phyloP scores from a whole-genome alignment of 2,797 vertebrate genomes.

The Phaenicophaeus curvirostris region DNA sequence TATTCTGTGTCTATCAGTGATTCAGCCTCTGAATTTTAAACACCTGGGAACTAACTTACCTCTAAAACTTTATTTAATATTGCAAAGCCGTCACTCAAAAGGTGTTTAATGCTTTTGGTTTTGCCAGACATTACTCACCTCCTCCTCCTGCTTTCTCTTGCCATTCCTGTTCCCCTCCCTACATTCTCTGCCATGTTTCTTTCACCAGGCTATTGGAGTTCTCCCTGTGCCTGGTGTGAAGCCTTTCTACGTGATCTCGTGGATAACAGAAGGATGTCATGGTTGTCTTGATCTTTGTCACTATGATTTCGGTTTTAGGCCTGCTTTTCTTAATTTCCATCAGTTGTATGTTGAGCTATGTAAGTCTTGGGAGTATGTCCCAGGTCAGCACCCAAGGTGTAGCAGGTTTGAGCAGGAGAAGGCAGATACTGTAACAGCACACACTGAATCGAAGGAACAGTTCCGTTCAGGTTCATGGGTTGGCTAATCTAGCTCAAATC shows the following conservation, averaged over 20 bases:
- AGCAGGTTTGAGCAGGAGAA: neutral
- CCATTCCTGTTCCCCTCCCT: neutral
- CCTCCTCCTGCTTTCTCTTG: neutral
- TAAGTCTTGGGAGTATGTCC: neutral
- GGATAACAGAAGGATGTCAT: neutral
- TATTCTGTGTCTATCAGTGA: neutral
- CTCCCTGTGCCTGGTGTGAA: neutral
- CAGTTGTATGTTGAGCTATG: neutral
- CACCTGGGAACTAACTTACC: neutral
- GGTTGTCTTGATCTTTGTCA: neutral
- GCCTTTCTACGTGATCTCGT: neutral
- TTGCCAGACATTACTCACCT: neutral
- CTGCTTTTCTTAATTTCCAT: neutral
- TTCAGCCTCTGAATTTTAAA: slow-evolving; percentile 37
- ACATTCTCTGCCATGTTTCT: neutral
- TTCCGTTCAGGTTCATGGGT: neutral
- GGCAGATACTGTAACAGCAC: neutral
- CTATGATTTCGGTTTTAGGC: neutral
- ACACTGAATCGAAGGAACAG: rapidly evolving
- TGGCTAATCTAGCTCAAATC: neutral
- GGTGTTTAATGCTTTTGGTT: neutral
- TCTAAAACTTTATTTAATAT: neutral
- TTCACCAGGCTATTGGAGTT: neutral
- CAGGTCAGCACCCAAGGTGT: neutral
- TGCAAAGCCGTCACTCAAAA: neutral